A percentile compares a stretch with the other conserved stretches of the same genome.
Evolutionary conservation across 1,140 invertebrate genomes (phyloP).

Genomic region (Tribolium madens): DNA sequence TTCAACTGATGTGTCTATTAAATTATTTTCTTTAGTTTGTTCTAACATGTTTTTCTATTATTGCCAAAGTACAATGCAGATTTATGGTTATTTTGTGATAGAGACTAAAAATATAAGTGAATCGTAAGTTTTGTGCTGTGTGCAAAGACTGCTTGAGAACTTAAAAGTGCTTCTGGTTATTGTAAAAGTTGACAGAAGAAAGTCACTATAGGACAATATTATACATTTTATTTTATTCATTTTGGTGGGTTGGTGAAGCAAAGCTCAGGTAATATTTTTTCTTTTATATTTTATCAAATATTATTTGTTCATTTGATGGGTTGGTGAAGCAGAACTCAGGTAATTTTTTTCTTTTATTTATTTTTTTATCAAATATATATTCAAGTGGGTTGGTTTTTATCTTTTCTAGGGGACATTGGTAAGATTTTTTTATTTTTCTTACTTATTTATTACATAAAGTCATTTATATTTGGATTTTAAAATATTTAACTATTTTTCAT

Average conservation of each 20-base stretch:
- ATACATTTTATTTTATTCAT: slow-evolving; percentile 23
- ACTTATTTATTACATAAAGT: background rate
- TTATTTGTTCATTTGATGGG: slow-evolving; percentile 22
- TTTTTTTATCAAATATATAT: slow-evolving; percentile 2
- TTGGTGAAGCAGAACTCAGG: slow-evolving; percentile 23
- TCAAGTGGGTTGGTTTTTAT: slow-evolving; percentile 19
- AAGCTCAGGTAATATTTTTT: slow-evolving; percentile 39
- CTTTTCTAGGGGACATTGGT: slow-evolving; percentile 44
- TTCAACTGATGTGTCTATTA: too few species aligned
- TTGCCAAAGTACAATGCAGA: slow-evolving; percentile 24
- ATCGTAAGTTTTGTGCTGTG: slow-evolving; percentile 51
- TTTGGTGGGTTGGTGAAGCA: slow-evolving; percentile 28
- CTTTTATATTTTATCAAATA: slow-evolving; percentile 12
- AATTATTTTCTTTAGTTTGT: background rate
- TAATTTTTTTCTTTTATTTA: slow-evolving; percentile 32
- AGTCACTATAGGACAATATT: slow-evolving; percentile 35
- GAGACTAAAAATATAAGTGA: slow-evolving; percentile 36
- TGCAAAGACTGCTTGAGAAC: slow-evolving; percentile 52
- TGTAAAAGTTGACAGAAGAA: slow-evolving; percentile 39
- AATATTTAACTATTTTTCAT: background rate
- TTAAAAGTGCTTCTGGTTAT: slow-evolving; percentile 47
- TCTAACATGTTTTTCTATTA: background rate
- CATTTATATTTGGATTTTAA: background rate
- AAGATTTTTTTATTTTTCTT: slow-evolving; percentile 44
- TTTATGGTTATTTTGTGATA: slow-evolving; percentile 27